A percentile compares a stretch with the other conserved stretches of the same genome.
phyloP scores from a whole-genome alignment of 2,113 vertebrate species.

The Lasiurus cinereus region DNA sequence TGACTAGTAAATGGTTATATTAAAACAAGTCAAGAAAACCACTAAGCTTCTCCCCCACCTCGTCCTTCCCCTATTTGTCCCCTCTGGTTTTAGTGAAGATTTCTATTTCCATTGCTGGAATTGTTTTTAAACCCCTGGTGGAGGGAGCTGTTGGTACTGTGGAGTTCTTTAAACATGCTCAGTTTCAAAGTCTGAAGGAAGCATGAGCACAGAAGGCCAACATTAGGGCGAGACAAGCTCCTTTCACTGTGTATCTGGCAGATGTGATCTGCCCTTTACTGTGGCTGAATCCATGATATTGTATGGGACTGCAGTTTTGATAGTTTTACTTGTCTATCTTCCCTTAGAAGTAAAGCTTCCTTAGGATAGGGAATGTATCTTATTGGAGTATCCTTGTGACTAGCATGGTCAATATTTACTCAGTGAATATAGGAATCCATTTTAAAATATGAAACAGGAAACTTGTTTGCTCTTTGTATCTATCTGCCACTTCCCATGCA shows the following conservation, averaged over 20 bases:
- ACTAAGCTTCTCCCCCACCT: background rate
- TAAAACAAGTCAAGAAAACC: background rate
- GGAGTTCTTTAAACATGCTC: background rate
- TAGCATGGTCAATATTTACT: background rate
- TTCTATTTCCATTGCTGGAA: background rate
- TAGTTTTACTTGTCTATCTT: background rate
- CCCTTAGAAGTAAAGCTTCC: background rate
- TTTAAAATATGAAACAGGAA: background rate
- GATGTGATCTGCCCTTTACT: background rate
- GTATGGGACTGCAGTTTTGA: background rate
- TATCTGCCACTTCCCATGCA: background rate
- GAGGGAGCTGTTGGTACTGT: background rate
- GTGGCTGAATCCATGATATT: background rate
- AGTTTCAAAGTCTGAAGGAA: background rate
- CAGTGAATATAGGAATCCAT: background rate
- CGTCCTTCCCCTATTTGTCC: no score
- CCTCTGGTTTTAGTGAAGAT: background rate
- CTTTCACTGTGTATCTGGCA: background rate
- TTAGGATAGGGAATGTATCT: background rate
- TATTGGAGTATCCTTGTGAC: background rate
- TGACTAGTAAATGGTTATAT: background rate
- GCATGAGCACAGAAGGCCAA: background rate
- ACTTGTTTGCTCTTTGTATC: background rate
- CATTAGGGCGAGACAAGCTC: background rate
- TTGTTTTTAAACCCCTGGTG: background rate